phyloP scores from a whole-genome alignment of 2,113 vertebrate genomes.

The Martes martes region DNA sequence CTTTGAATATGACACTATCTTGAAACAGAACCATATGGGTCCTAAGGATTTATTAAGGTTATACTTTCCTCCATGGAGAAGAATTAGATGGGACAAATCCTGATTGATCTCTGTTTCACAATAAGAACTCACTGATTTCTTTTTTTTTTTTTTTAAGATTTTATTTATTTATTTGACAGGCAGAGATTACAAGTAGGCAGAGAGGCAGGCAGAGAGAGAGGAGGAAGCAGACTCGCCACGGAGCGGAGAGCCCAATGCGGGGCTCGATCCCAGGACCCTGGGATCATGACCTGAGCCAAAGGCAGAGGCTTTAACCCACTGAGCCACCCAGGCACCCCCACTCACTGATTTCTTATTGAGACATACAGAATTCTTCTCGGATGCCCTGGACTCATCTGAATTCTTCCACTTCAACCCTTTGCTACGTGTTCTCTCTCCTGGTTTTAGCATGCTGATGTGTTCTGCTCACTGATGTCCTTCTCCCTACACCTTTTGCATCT shows the following conservation, averaged over 20 bases:
- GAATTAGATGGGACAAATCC: neutral
- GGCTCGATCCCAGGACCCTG: too few species aligned
- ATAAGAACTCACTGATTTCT: neutral
- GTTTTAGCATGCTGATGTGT: neutral
- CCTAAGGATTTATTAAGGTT: neutral
- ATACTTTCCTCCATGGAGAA: neutral
- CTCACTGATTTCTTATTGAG: neutral
- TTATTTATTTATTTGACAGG: too few species aligned
- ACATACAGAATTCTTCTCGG: neutral
- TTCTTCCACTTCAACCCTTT: neutral
- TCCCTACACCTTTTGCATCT: neutral
- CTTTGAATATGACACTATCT: neutral
- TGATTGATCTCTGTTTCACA: neutral
- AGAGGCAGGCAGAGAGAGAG: too few species aligned
- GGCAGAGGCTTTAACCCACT: too few species aligned
- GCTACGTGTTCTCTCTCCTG: neutral
- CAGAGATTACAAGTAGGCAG: too few species aligned
- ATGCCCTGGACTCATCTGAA: neutral
- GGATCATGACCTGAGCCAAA: too few species aligned
- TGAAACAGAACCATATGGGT: neutral
- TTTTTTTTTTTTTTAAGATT: neutral
- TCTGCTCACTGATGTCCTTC: neutral
- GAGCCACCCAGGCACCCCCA: neutral
- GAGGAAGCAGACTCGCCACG: too few species aligned
- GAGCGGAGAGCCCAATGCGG: too few species aligned